Evolutionary conservation across 2,797 vertebrate genomes (phyloP), one percentile per base, ranked within the genome.

Genomic region (Gastrophryne carolinensis): DNA sequence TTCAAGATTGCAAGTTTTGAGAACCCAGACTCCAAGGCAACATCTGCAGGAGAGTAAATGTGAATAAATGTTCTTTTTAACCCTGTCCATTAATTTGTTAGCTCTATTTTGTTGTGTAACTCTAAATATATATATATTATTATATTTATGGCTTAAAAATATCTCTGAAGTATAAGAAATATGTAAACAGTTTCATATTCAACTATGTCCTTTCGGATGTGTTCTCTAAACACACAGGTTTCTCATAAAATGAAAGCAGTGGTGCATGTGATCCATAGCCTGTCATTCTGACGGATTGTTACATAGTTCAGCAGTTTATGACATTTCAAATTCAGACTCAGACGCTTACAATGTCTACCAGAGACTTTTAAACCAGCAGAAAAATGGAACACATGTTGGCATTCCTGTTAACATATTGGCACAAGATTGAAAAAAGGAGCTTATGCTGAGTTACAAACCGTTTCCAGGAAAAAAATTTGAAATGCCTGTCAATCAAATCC

Each of bases 281-380:
- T 68, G 65, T 56, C 65, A 68, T 23, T n/a, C 35, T 69, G 66
- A 69, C 66, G 39, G 66, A 69, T 69, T 69, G 66, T 69, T 69
- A 69, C 35, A 69, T 69, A 69, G 66, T 69, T 69, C 66, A 69
- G 50, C 24, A 39, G 50, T 69, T 69, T 69, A 57, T 56, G 52
- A 57, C 66, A 56, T 27, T 32, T 69, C n/a, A 69, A 12, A 69
- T 56, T 67, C 66, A 56, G 34, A 57, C 66, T 24, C 66, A 57
- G 56, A 69, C 56, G 52, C n/a, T 29, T 57, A 57, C n/a, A 57
- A 56, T 54, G 24, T 69, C 66, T 69, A 34, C 35, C 3, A 17
- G 34, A 69, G 44, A 69, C 34, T 69, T 69, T 39, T 8, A 37
- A 56, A 39, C 23, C 24, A 29, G 32, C 37, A 57, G 35, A 69